Percentiles rank a stretch among this genome's conserved stretches.
These are phyloP conservation scores for Clarias pachynema DNA, from an alignment of 2,797 vertebrate species.

Conservation along the genomic window DNA sequence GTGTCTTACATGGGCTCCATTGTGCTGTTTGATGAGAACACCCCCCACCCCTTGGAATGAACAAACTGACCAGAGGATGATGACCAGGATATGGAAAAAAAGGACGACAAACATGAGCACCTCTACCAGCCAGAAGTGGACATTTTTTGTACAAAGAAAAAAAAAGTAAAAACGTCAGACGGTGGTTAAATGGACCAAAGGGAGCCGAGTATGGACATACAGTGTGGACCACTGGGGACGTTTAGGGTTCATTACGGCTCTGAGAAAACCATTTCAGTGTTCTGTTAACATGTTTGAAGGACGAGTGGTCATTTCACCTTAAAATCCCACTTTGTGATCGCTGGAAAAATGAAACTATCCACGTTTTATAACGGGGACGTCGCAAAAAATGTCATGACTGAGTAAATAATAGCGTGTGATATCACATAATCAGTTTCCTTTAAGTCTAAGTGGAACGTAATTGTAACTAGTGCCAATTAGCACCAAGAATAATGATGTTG, in stretches of 20 bases:
- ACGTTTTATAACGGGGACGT: not conserved
- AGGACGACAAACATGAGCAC: not conserved
- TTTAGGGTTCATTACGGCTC: not conserved
- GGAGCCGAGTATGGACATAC: not conserved
- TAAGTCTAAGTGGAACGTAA: not conserved
- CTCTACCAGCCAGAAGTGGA: not conserved
- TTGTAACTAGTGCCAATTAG: not conserved
- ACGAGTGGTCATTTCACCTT: not conserved
- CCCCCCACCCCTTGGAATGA: not conserved
- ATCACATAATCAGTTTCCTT: not conserved
- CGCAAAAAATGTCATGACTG: conserved; percentile 15
- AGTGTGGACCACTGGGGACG: not conserved
- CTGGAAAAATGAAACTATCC: not conserved
- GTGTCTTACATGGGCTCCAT: not conserved
- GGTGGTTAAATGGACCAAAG: not conserved
- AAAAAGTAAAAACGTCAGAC: not conserved
- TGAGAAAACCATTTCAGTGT: not conserved
- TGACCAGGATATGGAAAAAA: not conserved
- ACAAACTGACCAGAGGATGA: conserved; percentile 8
- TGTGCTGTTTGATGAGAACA: not conserved
- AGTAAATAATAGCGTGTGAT: not conserved
- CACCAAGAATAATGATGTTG: not conserved
- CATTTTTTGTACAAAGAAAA: not conserved
- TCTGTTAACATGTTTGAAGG: conserved; percentile 13
- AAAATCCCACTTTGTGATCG: not conserved